Evolutionary conservation across 2,113 vertebrate species (phyloP).

Genomic region (Dinomys branickii): DNA sequence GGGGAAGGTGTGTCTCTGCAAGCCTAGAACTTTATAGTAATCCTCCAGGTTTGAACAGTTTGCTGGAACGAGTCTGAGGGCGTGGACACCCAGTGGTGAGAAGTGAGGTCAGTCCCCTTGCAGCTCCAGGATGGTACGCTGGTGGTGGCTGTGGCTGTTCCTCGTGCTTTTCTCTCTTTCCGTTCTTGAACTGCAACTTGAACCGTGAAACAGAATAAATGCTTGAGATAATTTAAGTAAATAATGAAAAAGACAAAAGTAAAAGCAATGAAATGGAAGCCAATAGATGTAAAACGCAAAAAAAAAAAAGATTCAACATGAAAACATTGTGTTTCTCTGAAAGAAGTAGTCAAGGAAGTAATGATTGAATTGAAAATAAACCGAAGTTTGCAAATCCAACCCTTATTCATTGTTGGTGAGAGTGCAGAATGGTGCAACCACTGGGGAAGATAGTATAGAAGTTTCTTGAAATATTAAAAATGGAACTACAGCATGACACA

Average conservation of each 20-base stretch:
- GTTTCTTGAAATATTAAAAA: neutral
- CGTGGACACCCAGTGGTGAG: too few species aligned
- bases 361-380: constrained; percentile 19
- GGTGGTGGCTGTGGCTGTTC: too few species aligned
- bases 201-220: constrained; percentile 23
- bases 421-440: neutral
- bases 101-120: too few species aligned
- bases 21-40: too few species aligned
- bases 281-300: neutral
- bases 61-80: too few species aligned
- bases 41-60: too few species aligned
- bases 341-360: neutral
- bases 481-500: neutral
- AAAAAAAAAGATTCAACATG: neutral
- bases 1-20: too few species aligned
- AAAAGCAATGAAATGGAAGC: neutral
- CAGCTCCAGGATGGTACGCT: too few species aligned
- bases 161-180: too few species aligned
- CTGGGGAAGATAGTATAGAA: neutral
- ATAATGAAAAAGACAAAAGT: constrained; percentile 23
- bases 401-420: neutral
- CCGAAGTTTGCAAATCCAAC: neutral
- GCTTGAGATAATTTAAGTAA: neutral
- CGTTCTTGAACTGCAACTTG: neutral
- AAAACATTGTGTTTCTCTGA: neutral